Evolutionary conservation across 2,797 vertebrate species (phyloP), one percentile per base, ranked within the genome.

Genomic region (Pteronotus mesoamericanus): DNA sequence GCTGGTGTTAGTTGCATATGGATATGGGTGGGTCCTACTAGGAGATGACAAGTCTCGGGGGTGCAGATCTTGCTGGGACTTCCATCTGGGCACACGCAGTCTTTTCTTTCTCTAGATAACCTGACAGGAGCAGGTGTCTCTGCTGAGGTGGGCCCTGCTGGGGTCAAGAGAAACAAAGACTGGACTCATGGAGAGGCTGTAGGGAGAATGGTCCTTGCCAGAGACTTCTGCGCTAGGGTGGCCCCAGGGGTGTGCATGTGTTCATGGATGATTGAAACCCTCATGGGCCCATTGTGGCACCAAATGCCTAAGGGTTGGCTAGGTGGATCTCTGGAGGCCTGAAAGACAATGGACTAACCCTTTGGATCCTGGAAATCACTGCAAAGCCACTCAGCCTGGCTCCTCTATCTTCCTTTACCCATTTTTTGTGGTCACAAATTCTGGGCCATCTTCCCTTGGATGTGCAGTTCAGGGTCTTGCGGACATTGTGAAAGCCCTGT

Each of bases 101-200:
- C 3, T 26, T 39, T 39, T 66, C 55, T 55, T 77, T 91, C 37
- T 74, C 29, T 24, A 7, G 22, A 34, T 29, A 72, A 9, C 6
- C 77, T 0, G 0, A 10, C 0, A 4, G 55, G 55, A 37, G 32
- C n/a, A 26, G 71, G 48, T 37, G 32, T 79, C 34, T 78, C 32
- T 42, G 37, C 69, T 68, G 46, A 14, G 29, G 9, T 44, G 21
- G 86, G 46, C 18, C 4, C 5, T n/a, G 19, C 29, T 44, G 59
- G 55, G n/a, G 22, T 26, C 4, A 6, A 15, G 44, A 83, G 64
- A 72, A 42, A 19, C 9, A 34, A 37, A 64, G 79, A 16, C 10
- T 44, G 29, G 34, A 32, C 18, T 85, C 18, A 0, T 37, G 77
- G 55, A 59, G 44, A 69, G 10, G 59, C 4, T 68, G 26, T 18